phyloP scores from a whole-genome alignment of 1,140 invertebrate species.

The Triops longicaudatus region DNA sequence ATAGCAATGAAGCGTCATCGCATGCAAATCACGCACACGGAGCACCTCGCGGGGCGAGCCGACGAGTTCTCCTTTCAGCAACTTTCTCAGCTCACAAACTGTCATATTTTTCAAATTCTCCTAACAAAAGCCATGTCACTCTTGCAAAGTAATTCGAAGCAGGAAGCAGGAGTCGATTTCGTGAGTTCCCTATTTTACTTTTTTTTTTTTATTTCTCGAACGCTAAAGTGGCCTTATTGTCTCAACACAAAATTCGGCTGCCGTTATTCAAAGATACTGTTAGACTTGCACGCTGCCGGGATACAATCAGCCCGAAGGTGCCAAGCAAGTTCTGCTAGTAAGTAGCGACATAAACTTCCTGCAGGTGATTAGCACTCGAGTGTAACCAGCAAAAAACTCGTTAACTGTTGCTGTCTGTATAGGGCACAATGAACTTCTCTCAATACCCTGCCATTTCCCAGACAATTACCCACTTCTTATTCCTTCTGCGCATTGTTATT shows the following conservation, averaged over 20 bases:
- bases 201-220: not conserved
- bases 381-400: not conserved
- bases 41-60: not conserved
- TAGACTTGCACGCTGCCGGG: not conserved
- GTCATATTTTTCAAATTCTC: not conserved
- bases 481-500: not conserved
- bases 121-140: not conserved
- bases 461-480: slow-evolving; percentile 13
- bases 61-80: slow-evolving; percentile 3
- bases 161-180: not conserved
- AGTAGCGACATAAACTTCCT: slow-evolving; percentile 8
- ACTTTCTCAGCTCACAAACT: not conserved
- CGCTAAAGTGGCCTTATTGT: slow-evolving; percentile 7
- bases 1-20: slow-evolving; percentile 14
- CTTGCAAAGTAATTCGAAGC: not conserved
- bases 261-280: not conserved
- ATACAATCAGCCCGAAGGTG: not conserved
- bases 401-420: not conserved
- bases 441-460: not conserved
- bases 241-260: not conserved
- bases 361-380: slow-evolving; percentile 2
- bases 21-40: not conserved
- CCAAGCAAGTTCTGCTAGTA: not conserved
- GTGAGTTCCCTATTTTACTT: not conserved
- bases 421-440: not conserved